Base-by-base conservation (phyloP, 1,140 invertebrate species). In the Aradophagus sp. region DNA sequence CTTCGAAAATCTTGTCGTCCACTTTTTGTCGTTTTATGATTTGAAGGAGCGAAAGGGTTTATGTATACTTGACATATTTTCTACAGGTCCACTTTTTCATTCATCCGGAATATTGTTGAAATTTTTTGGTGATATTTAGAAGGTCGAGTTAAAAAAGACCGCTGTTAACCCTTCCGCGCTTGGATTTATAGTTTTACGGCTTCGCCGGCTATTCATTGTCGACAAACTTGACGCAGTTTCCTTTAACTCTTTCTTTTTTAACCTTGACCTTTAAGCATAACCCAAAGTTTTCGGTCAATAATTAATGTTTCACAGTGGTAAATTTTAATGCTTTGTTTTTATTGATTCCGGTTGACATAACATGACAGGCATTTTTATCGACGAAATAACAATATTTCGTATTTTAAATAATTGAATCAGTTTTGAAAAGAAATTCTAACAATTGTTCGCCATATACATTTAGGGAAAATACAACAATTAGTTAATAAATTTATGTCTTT, bases 181-280 rank as follows among this genome's bases (percentile, higher is more conserved):
- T 61, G 29, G 50, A 76, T 80, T 81, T 81, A 81, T 78, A 75
- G 77, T 69, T 83, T 82, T 80, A 78, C 73, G 69, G 65, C 75
- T 68, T 44, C 12, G 31, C 44, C 39, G 34, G 32, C 16, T n/a
- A 36, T 56, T 47, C 61, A 65, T 42, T 32, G 61, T 42, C 53
- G 48, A 47, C 65, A 55, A 69, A 55, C n/a, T 59, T 32, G 50
- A 34, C 56, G 56, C 66, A 61, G 52, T n/a, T 50, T 42, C 39
- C 44, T 58, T 62, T 42, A 56, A 69, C 56, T 59, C 66, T 56
- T 62, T 56, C 27, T 31, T 15, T 31, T 39, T 29, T 35, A 55
- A 47, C 66, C 66, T 69, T 69, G 66, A 48, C 50, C 56, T 19
- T 47, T 20, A 61, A 55, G 17, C 39, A n/a, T 19, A 19, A 6